Conservation (phyloP, 2,888 invertebrate species). For the Epinotia nisella region DNA sequence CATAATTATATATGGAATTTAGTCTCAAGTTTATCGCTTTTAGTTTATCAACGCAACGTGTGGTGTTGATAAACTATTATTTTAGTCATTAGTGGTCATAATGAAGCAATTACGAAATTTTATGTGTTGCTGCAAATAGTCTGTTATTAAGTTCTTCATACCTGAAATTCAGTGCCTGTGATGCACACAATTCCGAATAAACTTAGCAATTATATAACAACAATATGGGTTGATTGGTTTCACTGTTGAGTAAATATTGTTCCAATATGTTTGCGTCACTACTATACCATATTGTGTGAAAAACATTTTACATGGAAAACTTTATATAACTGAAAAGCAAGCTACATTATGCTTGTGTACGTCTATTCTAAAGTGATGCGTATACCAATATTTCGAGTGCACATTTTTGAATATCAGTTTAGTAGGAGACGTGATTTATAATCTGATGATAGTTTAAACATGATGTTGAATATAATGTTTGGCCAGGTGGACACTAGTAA, state of each 20-base stretch:
- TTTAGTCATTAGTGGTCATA: neutral
- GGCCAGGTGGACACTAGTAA: slow-evolving; percentile 21
- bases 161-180: neutral
- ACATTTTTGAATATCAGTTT: slow-evolving; percentile 4
- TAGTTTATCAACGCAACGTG: slow-evolving; percentile 9
- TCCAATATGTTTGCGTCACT: slow-evolving; percentile 34
- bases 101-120: neutral
- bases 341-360: neutral
- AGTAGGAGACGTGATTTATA: neutral
- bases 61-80: slow-evolving; percentile 19
- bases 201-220: slow-evolving; percentile 21
- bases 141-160: neutral
- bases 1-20: slow-evolving; percentile 18
- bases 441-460: too few species aligned
- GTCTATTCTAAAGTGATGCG: slow-evolving; percentile 2
- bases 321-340: slow-evolving; percentile 20
- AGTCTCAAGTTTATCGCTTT: neutral
- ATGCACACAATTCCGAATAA: slow-evolving; percentile 2
- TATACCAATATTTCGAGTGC: slow-evolving; percentile 16
- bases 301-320: slow-evolving; percentile 28
- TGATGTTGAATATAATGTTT: slow-evolving; percentile 32
- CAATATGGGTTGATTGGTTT: slow-evolving; percentile 30
- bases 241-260: slow-evolving; percentile 33
- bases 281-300: slow-evolving; percentile 12
- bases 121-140: neutral